phyloP scores from a whole-genome alignment of 2,797 vertebrate species.

The Ispidina picta region DNA sequence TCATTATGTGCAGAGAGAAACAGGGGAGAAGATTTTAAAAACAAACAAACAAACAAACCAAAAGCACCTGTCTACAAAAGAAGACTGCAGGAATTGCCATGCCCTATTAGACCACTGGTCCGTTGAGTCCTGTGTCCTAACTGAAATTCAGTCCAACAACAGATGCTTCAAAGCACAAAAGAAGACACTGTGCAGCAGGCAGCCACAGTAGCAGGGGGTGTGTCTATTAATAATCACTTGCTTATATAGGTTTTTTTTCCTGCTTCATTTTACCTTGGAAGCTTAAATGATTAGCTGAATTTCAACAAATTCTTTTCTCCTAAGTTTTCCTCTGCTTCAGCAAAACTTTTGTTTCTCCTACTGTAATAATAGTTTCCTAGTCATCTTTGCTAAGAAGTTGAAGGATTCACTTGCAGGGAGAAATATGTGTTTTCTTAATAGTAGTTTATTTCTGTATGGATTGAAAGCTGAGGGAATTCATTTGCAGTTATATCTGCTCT shows the following conservation, averaged over 20 bases:
- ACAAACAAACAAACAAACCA: not conserved
- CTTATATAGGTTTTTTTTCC: not conserved
- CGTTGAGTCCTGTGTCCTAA: not conserved
- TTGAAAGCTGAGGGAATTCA: conserved; percentile 7
- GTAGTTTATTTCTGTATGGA: conserved; percentile 23
- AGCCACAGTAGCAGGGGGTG: not conserved
- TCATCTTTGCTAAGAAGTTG: not conserved
- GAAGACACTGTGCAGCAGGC: not conserved
- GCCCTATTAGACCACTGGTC: not conserved
- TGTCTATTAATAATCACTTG: not conserved
- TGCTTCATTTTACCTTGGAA: not conserved
- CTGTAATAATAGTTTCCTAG: not conserved
- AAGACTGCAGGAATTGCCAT: not conserved
- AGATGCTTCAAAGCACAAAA: not conserved
- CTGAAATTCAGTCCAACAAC: not conserved
- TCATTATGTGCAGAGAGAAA: not conserved
- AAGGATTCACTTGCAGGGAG: not conserved
- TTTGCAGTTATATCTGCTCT: conserved; percentile 43
- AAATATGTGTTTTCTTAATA: conserved; percentile 2
- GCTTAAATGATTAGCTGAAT: not conserved
- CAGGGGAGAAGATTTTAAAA: not conserved
- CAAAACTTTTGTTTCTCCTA: not conserved
- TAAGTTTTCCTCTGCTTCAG: not conserved
- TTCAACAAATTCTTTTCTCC: not conserved
- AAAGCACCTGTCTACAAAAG: conserved; percentile 10